These are phyloP conservation scores for Timema podura DNA, from an alignment of 2,888 invertebrate genomes.

Conservation along the genomic window DNA sequence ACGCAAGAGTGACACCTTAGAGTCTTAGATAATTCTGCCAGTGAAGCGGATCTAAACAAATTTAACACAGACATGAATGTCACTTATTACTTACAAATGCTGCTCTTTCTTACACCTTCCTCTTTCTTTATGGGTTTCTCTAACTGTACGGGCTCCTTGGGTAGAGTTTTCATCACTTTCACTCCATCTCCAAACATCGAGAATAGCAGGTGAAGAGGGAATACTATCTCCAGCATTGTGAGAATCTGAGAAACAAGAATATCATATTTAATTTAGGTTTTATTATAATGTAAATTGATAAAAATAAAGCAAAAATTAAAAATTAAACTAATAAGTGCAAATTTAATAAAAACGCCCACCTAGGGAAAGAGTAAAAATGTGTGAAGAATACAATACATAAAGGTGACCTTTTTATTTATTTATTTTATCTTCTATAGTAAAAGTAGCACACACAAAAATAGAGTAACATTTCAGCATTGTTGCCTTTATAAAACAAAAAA, in stretches of 20 bases:
- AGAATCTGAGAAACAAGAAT: constrained; percentile 57
- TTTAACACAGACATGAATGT: neutral
- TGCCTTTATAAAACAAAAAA: too few species aligned
- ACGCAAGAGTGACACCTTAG: too few species aligned
- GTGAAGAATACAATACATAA: too few species aligned
- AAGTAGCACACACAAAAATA: neutral
- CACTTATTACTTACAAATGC: constrained; percentile 51
- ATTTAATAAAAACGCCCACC: too few species aligned
- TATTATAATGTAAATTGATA: neutral
- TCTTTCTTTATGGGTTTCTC: constrained; percentile 37
- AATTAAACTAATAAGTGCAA: too few species aligned
- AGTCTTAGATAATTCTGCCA: too few species aligned
- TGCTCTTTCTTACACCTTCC: constrained; percentile 47
- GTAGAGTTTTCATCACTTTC: constrained; percentile 58
- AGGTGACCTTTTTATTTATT: too few species aligned
- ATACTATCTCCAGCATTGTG: constrained; percentile 83
- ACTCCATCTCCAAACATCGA: constrained; percentile 88
- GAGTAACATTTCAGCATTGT: too few species aligned
- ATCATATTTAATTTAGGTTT: neutral
- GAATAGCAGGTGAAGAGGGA: constrained; percentile 82
- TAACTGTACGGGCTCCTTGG: constrained; percentile 34
- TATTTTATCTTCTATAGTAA: neutral
- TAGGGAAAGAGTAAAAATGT: too few species aligned
- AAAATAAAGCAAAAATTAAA: neutral
- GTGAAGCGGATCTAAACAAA: too few species aligned